A percentile compares a stretch with the other conserved stretches of the same genome.
phyloP scores from a whole-genome alignment of 1,140 invertebrate genomes.

The Saxidomus purpurata region DNA sequence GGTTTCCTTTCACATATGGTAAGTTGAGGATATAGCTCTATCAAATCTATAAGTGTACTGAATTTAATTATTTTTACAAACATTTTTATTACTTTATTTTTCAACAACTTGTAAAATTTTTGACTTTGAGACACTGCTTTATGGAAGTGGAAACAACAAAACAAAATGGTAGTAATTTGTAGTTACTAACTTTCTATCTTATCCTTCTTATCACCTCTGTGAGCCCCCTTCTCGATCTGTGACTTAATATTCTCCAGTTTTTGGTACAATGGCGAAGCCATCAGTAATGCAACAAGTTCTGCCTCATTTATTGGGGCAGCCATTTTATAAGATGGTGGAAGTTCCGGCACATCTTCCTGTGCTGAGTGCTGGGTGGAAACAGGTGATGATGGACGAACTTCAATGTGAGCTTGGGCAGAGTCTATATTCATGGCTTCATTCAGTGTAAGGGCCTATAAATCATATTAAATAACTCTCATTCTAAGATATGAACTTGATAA shows the following conservation, averaged over 20 bases:
- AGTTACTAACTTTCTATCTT: slow-evolving; percentile 37
- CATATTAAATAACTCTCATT: slow-evolving; percentile 15
- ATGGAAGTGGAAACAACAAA: too few species aligned
- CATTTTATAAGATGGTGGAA: slow-evolving; percentile 80
- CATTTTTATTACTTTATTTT: too few species aligned
- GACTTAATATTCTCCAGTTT: slow-evolving; percentile 84
- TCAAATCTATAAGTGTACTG: too few species aligned
- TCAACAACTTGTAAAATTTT: too few species aligned
- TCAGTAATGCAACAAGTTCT: slow-evolving; percentile 81
- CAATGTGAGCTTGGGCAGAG: slow-evolving; percentile 42
- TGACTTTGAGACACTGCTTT: too few species aligned
- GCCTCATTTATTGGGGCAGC: slow-evolving; percentile 84
- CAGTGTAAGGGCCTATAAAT: slow-evolving; percentile 78
- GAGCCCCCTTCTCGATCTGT: slow-evolving; percentile 75
- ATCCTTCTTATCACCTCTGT: slow-evolving; percentile 50
- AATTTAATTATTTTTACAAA: too few species aligned
- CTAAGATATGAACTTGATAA: background rate
- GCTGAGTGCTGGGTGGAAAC: background rate
- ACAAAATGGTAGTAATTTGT: too few species aligned
- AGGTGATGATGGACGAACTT: slow-evolving; percentile 41
- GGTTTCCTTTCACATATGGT: too few species aligned
- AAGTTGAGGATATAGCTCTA: too few species aligned
- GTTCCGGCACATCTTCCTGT: slow-evolving; percentile 38
- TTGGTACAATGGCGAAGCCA: slow-evolving; percentile 84
- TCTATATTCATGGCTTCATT: slow-evolving; percentile 82